Conservation (phyloP, 2,113 vertebrate genomes). For the Tiliqua scincoides region DNA sequence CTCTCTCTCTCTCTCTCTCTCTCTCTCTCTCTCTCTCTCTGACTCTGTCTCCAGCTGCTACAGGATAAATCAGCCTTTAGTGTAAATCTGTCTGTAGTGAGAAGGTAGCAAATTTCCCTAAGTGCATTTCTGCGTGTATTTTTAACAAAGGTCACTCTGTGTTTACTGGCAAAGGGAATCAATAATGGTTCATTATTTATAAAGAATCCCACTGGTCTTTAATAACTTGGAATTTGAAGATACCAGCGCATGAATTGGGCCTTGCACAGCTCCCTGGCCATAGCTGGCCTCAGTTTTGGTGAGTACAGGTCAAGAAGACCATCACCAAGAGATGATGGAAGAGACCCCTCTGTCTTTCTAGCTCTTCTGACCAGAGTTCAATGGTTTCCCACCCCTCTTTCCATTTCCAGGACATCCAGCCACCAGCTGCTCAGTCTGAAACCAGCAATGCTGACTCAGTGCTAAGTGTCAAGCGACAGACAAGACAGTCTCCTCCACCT, state of each 20-base stretch:
- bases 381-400: neutral
- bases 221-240: neutral
- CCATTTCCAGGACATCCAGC: neutral
- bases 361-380: neutral
- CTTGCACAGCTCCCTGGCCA: accelerated
- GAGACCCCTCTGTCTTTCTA: accelerated
- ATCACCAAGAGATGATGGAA: no score
- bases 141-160: slow-evolving; percentile 70
- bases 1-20: neutral
- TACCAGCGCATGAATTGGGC: neutral
- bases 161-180: slow-evolving; percentile 69
- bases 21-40: neutral
- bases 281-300: neutral
- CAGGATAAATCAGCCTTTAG: slow-evolving; percentile 36
- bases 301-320: neutral
- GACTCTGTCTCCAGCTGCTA: neutral
- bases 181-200: slow-evolving; percentile 68
- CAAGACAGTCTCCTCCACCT: no score
- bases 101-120: slow-evolving; percentile 45
- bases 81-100: slow-evolving; percentile 38
- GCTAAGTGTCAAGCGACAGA: no score
- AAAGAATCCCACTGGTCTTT: slow-evolving; percentile 51
- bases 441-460: no score
- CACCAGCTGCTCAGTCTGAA: no score
- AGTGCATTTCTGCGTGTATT: slow-evolving; percentile 64